phyloP scores from a whole-genome alignment of 2,888 invertebrate genomes.

The Melieria omissa region DNA sequence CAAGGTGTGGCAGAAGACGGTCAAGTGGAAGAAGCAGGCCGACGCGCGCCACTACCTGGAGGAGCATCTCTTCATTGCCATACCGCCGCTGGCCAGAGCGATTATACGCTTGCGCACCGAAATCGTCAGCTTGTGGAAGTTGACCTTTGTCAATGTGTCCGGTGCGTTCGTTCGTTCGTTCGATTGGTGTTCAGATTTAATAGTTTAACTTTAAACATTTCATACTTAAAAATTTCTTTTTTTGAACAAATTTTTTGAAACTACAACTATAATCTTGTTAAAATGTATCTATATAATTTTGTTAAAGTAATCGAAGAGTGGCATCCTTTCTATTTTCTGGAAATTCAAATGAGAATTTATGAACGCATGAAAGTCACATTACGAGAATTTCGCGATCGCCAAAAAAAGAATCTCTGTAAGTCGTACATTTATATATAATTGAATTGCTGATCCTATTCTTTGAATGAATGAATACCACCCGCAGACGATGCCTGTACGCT shows the following conservation, averaged over 20 bases:
- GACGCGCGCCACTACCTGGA: conserved; percentile 72
- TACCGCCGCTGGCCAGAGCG: conserved; percentile 77
- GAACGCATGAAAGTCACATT: conserved; percentile 64
- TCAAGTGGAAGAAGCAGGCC: conserved; percentile 76
- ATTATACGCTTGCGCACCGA: conserved; percentile 77
- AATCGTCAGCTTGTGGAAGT: conserved; percentile 73
- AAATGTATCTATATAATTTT: neutral
- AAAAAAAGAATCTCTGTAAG: conserved; percentile 71
- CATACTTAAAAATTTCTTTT: too few relatives aligned
- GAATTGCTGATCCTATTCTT: neutral
- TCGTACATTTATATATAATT: conserved; percentile 43
- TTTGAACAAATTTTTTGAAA: too few relatives aligned
- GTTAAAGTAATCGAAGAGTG: conserved; percentile 67
- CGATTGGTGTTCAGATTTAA: too few relatives aligned
- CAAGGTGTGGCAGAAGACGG: conserved; percentile 81
- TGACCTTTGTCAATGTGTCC: conserved; percentile 73
- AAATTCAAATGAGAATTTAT: conserved; percentile 70
- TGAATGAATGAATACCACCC: neutral
- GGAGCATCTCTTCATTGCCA: conserved; percentile 79
- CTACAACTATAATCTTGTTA: neutral
- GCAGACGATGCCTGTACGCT: conserved; percentile 76
- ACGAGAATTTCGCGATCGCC: conserved; percentile 68
- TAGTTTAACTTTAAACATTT: too few relatives aligned
- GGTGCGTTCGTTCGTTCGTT: conserved; percentile 45
- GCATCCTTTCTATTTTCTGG: conserved; percentile 76